Evolutionary conservation across 2,888 invertebrate genomes (phyloP), one percentile per base, ranked within the genome.

Genomic region (Bellardia bayeri): DNA sequence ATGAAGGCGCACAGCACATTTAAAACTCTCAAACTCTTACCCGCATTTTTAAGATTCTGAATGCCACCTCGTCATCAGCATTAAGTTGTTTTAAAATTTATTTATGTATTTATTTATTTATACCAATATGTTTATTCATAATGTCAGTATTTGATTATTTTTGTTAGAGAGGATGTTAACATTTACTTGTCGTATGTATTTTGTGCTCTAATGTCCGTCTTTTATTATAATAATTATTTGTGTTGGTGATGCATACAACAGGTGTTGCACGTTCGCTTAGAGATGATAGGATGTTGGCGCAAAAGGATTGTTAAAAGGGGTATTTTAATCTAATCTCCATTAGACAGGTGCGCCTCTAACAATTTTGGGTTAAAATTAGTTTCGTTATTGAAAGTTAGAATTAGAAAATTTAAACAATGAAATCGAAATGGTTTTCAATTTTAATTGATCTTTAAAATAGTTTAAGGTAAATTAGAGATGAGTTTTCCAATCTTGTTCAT

Each of bases 251-350:
- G 83, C 76, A 56, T 69, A 86, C 83, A 80, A 88, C 88, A 88
- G 88, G 86, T 88, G 88, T 81, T 83, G 88, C 88, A 88, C 88
- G 88, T 85, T 61, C 45, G 37, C 51, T 33, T 16, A 54, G 14
- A 61, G 75, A 69, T 23, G 9, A 37, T 37, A 56, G 63, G 66
- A 45, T 58, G 63, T 66, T 66, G 30, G 9, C n/a, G 14, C 11
- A 11, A 82, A 85, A 74, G 75, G 69, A 71, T 82, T 64, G 71
- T 42, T 30, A 74, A 74, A 71, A 51, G 33, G 80, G 69, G 33
- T 82, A 33, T 23, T 71, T 40, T 64, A 66, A 51, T 61, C 49
- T 49, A 63, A 80, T 76, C 33, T 72, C 81, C 81, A 81, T 84
- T 84, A 81, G 87, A 84, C 87, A 87, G 87, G 83, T 87, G 87